These are phyloP conservation scores for Syrista parreyssii DNA, from an alignment of 2,888 invertebrate genomes.

Conservation along the genomic window DNA sequence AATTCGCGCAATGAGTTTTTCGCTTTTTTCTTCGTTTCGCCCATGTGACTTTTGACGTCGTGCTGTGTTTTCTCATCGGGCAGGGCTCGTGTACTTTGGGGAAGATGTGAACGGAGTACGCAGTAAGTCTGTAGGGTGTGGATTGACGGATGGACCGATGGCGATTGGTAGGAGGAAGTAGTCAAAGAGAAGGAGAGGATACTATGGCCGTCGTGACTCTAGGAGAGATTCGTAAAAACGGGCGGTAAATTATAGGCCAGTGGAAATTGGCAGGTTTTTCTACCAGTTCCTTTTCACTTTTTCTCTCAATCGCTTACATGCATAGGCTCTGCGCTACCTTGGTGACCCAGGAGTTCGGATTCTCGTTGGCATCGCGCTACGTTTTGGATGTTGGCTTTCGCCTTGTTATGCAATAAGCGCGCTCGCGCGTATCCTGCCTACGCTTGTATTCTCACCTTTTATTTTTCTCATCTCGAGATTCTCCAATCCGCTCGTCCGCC, in stretches of 20 bases:
- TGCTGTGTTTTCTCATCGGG: not conserved
- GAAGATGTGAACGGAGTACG: constrained; percentile 39
- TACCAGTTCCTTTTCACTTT: constrained; percentile 21
- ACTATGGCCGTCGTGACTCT: constrained; percentile 16
- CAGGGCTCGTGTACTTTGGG: constrained; percentile 14
- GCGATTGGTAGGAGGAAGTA: constrained; percentile 10
- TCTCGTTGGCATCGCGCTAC: not conserved
- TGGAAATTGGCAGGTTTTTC: constrained; percentile 39
- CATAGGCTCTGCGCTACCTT: not conserved
- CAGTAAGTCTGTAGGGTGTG: constrained; percentile 11
- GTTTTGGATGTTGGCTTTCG: not conserved
- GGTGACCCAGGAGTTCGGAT: not conserved
- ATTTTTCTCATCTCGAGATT: not conserved
- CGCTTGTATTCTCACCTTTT: not conserved
- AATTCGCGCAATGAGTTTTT: not conserved
- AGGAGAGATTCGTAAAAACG: constrained; percentile 34
- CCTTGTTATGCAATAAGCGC: not conserved
- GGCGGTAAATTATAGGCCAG: constrained; percentile 41
- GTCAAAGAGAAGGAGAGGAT: constrained; percentile 10
- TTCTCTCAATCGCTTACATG: not conserved
- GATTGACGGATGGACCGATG: constrained; percentile 9
- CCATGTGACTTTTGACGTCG: not conserved
- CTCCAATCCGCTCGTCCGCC: not conserved
- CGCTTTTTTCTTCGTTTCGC: not conserved
- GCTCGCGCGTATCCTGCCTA: not conserved